A percentile compares a stretch with the other conserved stretches of the same genome.
Conservation (phyloP, 2,888 invertebrate genomes). For the Catocala nupta region DNA sequence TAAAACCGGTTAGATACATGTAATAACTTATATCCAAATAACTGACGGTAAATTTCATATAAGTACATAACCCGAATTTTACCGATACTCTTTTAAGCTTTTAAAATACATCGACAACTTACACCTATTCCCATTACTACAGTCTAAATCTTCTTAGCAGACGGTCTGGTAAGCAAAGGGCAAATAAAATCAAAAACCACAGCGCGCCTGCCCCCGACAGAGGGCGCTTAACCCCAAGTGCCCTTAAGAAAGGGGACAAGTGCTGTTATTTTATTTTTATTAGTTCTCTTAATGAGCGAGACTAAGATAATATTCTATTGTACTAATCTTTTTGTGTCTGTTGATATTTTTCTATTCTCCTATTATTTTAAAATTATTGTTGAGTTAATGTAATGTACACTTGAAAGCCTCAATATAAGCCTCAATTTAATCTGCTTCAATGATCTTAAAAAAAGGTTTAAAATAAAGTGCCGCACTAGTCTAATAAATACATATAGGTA, state of each 20-base stretch:
- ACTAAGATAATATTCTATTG: slow-evolving; percentile 13
- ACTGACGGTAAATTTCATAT: too few relatives aligned
- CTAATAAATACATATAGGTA: too few relatives aligned
- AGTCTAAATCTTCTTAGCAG: slow-evolving; percentile 21
- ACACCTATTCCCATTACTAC: slow-evolving; percentile 21
- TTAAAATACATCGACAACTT: slow-evolving; percentile 5
- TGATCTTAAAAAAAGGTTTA: too few relatives aligned
- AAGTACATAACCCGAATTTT: too few relatives aligned
- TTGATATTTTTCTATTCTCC: background rate
- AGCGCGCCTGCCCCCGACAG: slow-evolving; percentile 16
- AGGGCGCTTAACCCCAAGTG: slow-evolving; percentile 19
- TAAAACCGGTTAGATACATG: too few relatives aligned
- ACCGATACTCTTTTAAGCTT: too few relatives aligned
- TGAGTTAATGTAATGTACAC: too few relatives aligned
- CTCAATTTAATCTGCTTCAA: too few relatives aligned
- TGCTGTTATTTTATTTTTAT: slow-evolving; percentile 38
- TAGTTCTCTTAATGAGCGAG: slow-evolving; percentile 29
- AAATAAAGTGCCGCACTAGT: too few relatives aligned
- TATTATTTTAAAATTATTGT: background rate
- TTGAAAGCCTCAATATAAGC: too few relatives aligned
- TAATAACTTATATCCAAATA: too few relatives aligned
- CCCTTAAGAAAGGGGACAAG: slow-evolving; percentile 19
- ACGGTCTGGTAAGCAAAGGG: slow-evolving; percentile 19
- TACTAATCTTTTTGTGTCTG: slow-evolving; percentile 12
- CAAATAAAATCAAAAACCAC: slow-evolving; percentile 50